Evolutionary conservation across 2,888 invertebrate genomes (phyloP).

Genomic region (Corbicula japonica): DNA sequence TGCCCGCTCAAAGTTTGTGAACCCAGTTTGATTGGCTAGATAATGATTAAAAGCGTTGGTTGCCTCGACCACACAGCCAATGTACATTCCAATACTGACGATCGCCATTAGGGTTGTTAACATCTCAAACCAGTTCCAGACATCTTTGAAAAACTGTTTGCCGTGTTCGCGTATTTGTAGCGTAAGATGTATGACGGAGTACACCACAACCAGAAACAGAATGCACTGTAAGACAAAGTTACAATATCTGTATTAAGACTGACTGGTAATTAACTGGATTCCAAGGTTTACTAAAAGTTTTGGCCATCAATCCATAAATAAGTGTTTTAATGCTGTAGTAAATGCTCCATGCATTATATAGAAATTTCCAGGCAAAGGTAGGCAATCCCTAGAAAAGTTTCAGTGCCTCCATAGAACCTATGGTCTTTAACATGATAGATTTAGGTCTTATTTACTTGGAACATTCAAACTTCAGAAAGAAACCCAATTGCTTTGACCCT

Average conservation of each 20-base stretch:
- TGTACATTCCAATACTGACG: conserved; percentile 81
- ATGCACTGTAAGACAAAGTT: conserved; percentile 71
- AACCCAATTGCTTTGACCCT: too few relatives aligned
- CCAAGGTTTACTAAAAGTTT: too few relatives aligned
- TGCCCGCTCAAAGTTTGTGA: conserved; percentile 79
- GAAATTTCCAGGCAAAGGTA: too few relatives aligned
- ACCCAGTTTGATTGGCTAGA: conserved; percentile 74
- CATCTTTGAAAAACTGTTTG: conserved; percentile 78
- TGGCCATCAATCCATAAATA: too few relatives aligned
- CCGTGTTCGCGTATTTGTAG: conserved; percentile 72
- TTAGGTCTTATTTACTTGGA: too few relatives aligned
- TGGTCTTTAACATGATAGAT: too few relatives aligned
- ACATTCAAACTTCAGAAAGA: too few relatives aligned
- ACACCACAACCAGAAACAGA: conserved; percentile 82
- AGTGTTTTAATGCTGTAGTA: too few relatives aligned
- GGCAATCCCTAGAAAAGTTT: too few relatives aligned
- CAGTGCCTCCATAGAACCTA: too few relatives aligned
- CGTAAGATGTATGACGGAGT: conserved; percentile 81
- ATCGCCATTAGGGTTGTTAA: conserved; percentile 79
- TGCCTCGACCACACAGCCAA: conserved; percentile 83
- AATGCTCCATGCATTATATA: too few relatives aligned
- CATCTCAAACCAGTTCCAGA: conserved; percentile 85
- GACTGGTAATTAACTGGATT: too few relatives aligned
- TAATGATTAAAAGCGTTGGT: conserved; percentile 83
- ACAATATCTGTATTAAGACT: neutral